Conservation (phyloP, 2,888 invertebrate species). For the Stenodera caucasica region DNA sequence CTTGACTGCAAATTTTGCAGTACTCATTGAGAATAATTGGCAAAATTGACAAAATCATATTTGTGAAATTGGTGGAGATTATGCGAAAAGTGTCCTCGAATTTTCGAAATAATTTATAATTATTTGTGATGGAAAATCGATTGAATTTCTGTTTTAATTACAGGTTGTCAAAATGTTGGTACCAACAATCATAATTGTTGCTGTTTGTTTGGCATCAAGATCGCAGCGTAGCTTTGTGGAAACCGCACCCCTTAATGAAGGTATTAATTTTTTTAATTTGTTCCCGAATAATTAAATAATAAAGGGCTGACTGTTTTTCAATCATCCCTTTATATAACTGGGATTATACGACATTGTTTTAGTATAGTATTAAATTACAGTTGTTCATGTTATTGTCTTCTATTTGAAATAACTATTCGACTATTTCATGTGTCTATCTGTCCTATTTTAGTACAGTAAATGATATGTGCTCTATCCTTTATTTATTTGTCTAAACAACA, state of each 20-base stretch:
- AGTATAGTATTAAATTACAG: not conserved
- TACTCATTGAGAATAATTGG: not conserved
- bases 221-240: slow-evolving; percentile 47
- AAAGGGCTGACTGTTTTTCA: too few relatives aligned
- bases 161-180: slow-evolving; percentile 20
- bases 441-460: not conserved
- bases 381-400: not conserved
- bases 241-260: slow-evolving; percentile 42
- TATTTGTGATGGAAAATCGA: too few relatives aligned
- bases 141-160: slow-evolving; percentile 10
- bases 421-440: not conserved
- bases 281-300: too few relatives aligned
- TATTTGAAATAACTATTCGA: not conserved
- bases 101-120: too few relatives aligned
- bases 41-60: too few relatives aligned
- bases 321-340: too few relatives aligned
- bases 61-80: too few relatives aligned
- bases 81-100: too few relatives aligned
- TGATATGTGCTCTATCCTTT: too few relatives aligned
- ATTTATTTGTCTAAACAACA: too few relatives aligned
- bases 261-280: too few relatives aligned
- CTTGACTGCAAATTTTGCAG: not conserved
- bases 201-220: slow-evolving; percentile 32
- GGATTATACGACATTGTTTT: not conserved
- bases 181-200: slow-evolving; percentile 20